These are phyloP conservation scores for Leptoteleia sp. DNA, from an alignment of 1,140 invertebrate species.

Conservation along the genomic window DNA sequence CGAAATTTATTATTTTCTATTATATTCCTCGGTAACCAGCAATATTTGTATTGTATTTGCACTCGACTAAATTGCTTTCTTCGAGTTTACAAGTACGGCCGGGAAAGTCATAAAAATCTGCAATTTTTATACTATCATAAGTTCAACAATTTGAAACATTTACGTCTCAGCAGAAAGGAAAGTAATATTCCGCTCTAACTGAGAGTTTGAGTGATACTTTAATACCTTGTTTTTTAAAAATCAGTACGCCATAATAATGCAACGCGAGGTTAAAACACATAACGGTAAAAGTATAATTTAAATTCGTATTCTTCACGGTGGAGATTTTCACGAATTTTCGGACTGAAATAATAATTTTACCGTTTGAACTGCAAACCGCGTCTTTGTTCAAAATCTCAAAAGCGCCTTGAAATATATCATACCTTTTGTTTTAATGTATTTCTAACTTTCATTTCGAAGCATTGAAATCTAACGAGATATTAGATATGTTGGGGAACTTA, in stretches of 20 bases:
- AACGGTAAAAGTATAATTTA: slow-evolving; percentile 5
- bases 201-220: slow-evolving; percentile 31
- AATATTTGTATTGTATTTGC: slow-evolving; percentile 53
- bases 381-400: too few species aligned
- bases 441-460: too few species aligned
- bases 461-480: too few species aligned
- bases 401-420: too few species aligned
- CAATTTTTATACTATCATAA: slow-evolving; percentile 41
- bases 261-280: slow-evolving; percentile 11
- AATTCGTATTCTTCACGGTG: background rate
- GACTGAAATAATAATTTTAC: too few species aligned
- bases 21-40: slow-evolving; percentile 33
- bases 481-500: too few species aligned
- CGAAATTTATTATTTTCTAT: slow-evolving; percentile 43
- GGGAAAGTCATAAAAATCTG: slow-evolving; percentile 46
- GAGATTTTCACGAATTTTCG: background rate
- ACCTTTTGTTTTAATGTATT: too few species aligned
- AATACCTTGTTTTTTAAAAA: slow-evolving; percentile 21
- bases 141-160: slow-evolving; percentile 50
- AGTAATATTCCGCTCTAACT: slow-evolving; percentile 32
- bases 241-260: slow-evolving; percentile 19
- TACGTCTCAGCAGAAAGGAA: slow-evolving; percentile 38
- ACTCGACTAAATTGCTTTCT: slow-evolving; percentile 55
- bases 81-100: slow-evolving; percentile 45
- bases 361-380: background rate